These are phyloP conservation scores for Dichetophora obliterata DNA, from an alignment of 2,888 invertebrate genomes.

Conservation along the genomic window DNA sequence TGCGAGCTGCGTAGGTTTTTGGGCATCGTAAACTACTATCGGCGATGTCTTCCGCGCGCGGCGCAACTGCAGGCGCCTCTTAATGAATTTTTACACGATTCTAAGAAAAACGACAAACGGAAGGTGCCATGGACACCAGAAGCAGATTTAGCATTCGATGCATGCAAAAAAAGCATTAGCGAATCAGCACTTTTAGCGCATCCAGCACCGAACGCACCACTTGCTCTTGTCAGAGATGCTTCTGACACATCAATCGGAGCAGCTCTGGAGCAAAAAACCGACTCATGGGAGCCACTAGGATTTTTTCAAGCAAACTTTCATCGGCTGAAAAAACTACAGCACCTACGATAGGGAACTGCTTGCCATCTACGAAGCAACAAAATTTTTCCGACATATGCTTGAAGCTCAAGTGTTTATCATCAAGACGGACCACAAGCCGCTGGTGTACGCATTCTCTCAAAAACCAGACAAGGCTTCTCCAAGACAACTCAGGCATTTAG, in stretches of 20 bases:
- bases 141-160: neutral
- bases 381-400: neutral
- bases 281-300: constrained; percentile 1
- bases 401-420: neutral
- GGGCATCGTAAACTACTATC: too few relatives aligned
- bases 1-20: too few relatives aligned
- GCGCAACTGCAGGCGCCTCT: too few relatives aligned
- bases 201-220: neutral
- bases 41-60: too few relatives aligned
- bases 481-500: too few relatives aligned
- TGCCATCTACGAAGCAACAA: too few relatives aligned
- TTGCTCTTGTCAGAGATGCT: neutral
- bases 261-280: neutral
- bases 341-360: constrained; percentile 9
- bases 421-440: neutral
- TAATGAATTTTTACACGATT: too few relatives aligned
- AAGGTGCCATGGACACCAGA: too few relatives aligned
- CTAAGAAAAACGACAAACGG: too few relatives aligned
- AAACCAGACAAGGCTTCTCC: too few relatives aligned
- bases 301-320: neutral
- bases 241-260: constrained; percentile 4
- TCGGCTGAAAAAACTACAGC: neutral
- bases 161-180: neutral
- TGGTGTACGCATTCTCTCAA: too few relatives aligned
- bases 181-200: neutral